A percentile compares a stretch with the other conserved stretches of the same genome.
phyloP scores from a whole-genome alignment of 2,888 invertebrate genomes.

The Phyllotreta striolata region DNA sequence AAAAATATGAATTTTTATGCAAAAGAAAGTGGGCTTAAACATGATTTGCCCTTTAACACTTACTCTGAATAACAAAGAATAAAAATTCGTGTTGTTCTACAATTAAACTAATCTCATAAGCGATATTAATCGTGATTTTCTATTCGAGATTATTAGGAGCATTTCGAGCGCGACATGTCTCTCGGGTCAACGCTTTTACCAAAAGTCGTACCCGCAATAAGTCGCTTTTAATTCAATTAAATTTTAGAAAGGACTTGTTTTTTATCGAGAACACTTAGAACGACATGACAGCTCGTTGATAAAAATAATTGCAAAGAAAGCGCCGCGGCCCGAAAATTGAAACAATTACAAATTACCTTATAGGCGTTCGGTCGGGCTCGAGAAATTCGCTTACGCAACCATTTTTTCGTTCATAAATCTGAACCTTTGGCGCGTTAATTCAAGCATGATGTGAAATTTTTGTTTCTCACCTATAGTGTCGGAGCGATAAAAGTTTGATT shows the following conservation, averaged over 20 bases:
- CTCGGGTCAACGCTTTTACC: too few relatives aligned
- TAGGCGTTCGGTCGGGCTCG: constrained; percentile 9
- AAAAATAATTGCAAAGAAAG: constrained; percentile 19
- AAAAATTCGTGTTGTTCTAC: too few relatives aligned
- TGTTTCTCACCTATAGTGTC: constrained; percentile 11
- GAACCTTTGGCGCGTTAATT: constrained; percentile 4
- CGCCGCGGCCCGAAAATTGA: background rate
- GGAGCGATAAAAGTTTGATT: background rate
- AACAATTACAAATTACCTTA: constrained; percentile 17
- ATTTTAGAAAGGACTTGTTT: constrained; percentile 9
- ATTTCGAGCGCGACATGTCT: too few relatives aligned
- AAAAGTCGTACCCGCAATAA: too few relatives aligned
- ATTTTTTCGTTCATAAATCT: constrained; percentile 8
- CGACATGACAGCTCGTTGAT: constrained; percentile 11
- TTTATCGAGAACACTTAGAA: constrained; percentile 7
- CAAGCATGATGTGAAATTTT: constrained; percentile 18
- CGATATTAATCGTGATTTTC: too few relatives aligned
- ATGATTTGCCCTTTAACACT: too few relatives aligned
- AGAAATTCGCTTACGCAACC: constrained; percentile 13
- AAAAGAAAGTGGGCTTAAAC: too few relatives aligned
- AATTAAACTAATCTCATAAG: too few relatives aligned
- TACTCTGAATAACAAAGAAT: too few relatives aligned
- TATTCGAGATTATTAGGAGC: too few relatives aligned
- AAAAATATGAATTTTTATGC: too few relatives aligned
- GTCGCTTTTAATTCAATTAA: constrained; percentile 1